Conservation (phyloP, 1,140 invertebrate species). For the Solenopsis fugax region DNA sequence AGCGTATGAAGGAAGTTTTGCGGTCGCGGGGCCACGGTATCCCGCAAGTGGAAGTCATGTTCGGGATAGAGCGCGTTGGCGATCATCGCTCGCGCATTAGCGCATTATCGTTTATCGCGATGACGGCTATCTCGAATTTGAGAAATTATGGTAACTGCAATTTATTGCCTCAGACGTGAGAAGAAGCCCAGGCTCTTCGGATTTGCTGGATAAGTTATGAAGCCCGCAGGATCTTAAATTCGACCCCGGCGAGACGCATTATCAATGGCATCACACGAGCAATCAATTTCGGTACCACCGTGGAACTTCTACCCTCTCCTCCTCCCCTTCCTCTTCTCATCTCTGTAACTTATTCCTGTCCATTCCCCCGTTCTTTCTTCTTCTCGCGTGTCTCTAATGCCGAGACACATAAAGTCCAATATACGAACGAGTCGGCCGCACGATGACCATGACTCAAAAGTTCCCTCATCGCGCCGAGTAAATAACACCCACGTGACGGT, state of each 20-base stretch:
- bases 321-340: neutral
- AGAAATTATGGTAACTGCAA: neutral
- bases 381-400: slow-evolving; percentile 71
- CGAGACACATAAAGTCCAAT: slow-evolving; percentile 74
- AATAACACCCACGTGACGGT: slow-evolving; percentile 81
- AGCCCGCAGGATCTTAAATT: slow-evolving; percentile 37
- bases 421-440: slow-evolving; percentile 61
- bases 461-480: slow-evolving; percentile 73
- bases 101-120: neutral
- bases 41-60: neutral
- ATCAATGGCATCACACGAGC: slow-evolving; percentile 29
- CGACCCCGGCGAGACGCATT: slow-evolving; percentile 11
- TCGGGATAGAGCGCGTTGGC: neutral
- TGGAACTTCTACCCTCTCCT: neutral
- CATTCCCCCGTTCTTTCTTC: slow-evolving; percentile 44
- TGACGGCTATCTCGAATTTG: neutral
- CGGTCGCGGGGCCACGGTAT: slow-evolving; percentile 7
- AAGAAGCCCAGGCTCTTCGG: neutral
- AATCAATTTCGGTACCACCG: slow-evolving; percentile 36
- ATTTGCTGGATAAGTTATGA: neutral
- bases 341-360: slow-evolving; percentile 40
- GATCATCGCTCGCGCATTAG: neutral
- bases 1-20: slow-evolving; percentile 55
- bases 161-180: slow-evolving; percentile 1
- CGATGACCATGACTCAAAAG: slow-evolving; percentile 77